Conservation (phyloP, 2,797 vertebrate species). For the Apogon hyalosoma region DNA sequence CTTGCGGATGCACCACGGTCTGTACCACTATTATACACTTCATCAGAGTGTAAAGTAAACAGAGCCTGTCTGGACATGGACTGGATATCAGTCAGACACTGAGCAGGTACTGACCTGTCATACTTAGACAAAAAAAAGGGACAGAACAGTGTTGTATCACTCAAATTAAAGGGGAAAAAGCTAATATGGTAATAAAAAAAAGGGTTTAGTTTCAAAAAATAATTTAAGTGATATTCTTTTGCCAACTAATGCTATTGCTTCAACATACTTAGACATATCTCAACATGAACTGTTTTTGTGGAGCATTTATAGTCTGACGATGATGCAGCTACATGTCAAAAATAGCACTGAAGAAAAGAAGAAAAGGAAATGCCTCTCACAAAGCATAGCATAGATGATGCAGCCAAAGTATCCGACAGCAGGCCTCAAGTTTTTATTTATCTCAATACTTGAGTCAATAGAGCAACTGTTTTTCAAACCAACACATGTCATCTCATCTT, state of each 20-base stretch:
- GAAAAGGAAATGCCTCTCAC: conserved; percentile 2
- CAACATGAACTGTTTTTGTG: conserved; percentile 15
- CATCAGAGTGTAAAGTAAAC: conserved; percentile 56
- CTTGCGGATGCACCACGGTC: conserved; percentile 24
- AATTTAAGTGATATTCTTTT: not conserved
- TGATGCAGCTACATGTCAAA: conserved; percentile 23
- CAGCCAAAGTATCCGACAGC: not conserved
- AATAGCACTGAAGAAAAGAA: not conserved
- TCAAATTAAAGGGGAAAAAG: not conserved
- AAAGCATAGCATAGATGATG: conserved; percentile 4
- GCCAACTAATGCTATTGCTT: not conserved
- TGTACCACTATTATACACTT: conserved; percentile 19
- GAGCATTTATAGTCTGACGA: conserved; percentile 7
- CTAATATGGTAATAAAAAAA: not conserved
- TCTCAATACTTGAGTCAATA: not conserved
- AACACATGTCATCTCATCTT: conserved; percentile 9
- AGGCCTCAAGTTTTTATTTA: not conserved
- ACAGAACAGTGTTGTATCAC: not conserved
- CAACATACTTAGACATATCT: not conserved
- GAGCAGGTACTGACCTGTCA: conserved; percentile 37
- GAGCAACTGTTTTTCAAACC: not conserved
- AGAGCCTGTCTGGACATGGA: conserved; percentile 55
- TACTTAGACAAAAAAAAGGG: not conserved
- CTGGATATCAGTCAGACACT: conserved; percentile 38
- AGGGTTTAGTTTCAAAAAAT: no score